phyloP scores from a whole-genome alignment of 2,888 invertebrate genomes.

The Oegoconia quadripuncta region DNA sequence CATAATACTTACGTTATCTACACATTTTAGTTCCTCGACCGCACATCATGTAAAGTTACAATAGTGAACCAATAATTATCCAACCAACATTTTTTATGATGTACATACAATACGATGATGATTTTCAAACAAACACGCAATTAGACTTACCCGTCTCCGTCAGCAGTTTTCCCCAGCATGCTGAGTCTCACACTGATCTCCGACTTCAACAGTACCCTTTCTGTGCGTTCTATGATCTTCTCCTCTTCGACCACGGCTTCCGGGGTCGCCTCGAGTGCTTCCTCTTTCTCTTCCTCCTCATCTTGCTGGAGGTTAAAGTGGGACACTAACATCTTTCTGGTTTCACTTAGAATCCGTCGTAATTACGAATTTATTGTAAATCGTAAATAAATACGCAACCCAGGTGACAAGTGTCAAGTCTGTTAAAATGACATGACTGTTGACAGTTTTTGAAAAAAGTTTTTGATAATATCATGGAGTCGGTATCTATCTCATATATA shows the following conservation, averaged over 20 bases:
- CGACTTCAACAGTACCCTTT: slow-evolving; percentile 36
- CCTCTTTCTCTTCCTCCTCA: slow-evolving; percentile 7
- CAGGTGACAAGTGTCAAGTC: not conserved
- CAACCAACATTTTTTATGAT: no score
- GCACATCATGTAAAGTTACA: no score
- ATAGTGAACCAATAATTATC: no score
- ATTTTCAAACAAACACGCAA: no score
- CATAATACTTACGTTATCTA: no score
- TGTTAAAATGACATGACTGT: not conserved
- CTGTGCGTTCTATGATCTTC: slow-evolving; percentile 16
- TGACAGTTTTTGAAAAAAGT: no score
- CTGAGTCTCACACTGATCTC: slow-evolving; percentile 59
- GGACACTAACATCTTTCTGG: slow-evolving; percentile 50
- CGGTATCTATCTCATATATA: no score
- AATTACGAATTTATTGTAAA: not conserved
- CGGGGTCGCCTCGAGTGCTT: not conserved
- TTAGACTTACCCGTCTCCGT: slow-evolving; percentile 57
- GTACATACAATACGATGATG: no score
- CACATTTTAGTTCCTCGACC: no score
- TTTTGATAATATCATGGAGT: no score
- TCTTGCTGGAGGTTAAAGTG: slow-evolving; percentile 34
- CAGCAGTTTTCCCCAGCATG: slow-evolving; percentile 65
- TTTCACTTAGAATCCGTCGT: not conserved
- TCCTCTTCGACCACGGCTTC: slow-evolving; percentile 12
- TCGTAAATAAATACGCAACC: not conserved